Base-by-base conservation (phyloP, 2,888 invertebrate genomes). In the Corythucha ciliata region DNA sequence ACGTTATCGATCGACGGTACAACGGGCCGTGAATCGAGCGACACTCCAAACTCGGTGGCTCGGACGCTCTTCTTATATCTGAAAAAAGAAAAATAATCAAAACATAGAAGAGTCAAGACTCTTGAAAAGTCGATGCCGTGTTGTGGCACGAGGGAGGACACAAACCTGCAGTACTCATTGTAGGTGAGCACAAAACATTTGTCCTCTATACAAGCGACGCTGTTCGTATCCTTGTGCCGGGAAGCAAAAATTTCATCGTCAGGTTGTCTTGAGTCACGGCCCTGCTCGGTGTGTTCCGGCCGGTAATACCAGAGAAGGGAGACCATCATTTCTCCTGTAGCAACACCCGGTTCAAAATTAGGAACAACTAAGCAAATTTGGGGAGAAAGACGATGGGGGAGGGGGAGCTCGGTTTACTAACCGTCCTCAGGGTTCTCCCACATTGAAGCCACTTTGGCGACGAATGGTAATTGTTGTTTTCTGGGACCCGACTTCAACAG, bases 151-250 rank as follows among this genome's bases (percentile, higher is more conserved):
- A n/a, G n/a, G n/a, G n/a, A n/a, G n/a, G n/a, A n/a, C n/a, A n/a
- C n/a, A n/a, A n/a, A 94, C 93, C 96, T 82, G 79, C 92, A 93
- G 67, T 92, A 96, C 73, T 96, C 94, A 70, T 90, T 89, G 69
- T 85, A 92, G 32, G 92, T 93, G 63, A 96, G 79, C 57, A 96
- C 94, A 70, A 88, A 93, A 72, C 94, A 94, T 70, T 90, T 91
- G 72, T 96, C 96, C 69, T 96, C 96, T 64, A 96, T 94, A 69
- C 93, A 94, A 52, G 94, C 94, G 52, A 94, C 94, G 63, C 90
- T 90, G 71, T 92, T 91, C 59, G 87, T 87, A 72, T 96, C 96
- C 56, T 89, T 80, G 70, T 96, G 96, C 53, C 90, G 80, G 20
- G 93, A 94, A 37, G 96, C 94, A 71, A 93, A 96, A 53, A 96